A percentile compares a stretch with the other conserved stretches of the same genome.
Evolutionary conservation across 2,888 invertebrate species (phyloP).

Genomic region (Erebia aethiops): DNA sequence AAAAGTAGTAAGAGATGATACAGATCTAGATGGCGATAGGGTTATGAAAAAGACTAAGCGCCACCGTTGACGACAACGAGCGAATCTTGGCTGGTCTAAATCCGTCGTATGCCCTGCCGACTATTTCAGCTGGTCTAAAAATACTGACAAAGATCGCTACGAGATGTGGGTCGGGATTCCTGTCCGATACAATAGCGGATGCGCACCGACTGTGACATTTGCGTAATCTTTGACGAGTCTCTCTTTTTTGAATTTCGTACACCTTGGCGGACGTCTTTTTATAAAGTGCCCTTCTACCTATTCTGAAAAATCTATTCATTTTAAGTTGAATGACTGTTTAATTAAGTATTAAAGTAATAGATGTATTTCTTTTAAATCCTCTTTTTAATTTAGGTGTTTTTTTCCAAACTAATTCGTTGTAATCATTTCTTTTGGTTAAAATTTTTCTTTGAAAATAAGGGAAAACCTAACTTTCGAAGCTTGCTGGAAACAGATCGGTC

Average conservation of each 20-base stretch:
- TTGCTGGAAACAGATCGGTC: too few relatives aligned
- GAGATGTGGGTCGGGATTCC: slow-evolving; percentile 72
- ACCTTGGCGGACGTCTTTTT: background rate
- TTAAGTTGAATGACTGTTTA: too few relatives aligned
- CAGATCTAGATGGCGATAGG: slow-evolving; percentile 36
- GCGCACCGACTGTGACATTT: slow-evolving; percentile 42
- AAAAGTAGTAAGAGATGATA: slow-evolving; percentile 29
- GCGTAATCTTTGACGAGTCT: slow-evolving; percentile 39
- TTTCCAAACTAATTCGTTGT: too few relatives aligned
- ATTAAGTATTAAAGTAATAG: too few relatives aligned
- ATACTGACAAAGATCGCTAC: slow-evolving; percentile 59
- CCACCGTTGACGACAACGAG: slow-evolving; percentile 46
- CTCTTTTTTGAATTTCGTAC: slow-evolving; percentile 3
- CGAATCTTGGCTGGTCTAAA: slow-evolving; percentile 53
- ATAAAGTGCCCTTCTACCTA: too few relatives aligned
- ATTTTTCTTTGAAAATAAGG: too few relatives aligned
- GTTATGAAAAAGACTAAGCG: slow-evolving; percentile 38
- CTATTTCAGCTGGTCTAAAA: slow-evolving; percentile 72
- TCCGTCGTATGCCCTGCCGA: slow-evolving; percentile 66
- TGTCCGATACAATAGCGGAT: slow-evolving; percentile 48
- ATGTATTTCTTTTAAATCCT: too few relatives aligned
- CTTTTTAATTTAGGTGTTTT: too few relatives aligned
- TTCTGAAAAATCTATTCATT: too few relatives aligned
- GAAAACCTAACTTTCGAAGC: too few relatives aligned
- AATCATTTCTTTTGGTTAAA: too few relatives aligned